Base-by-base conservation (phyloP, 1,140 invertebrate species). In the Caerostris darwini region DNA sequence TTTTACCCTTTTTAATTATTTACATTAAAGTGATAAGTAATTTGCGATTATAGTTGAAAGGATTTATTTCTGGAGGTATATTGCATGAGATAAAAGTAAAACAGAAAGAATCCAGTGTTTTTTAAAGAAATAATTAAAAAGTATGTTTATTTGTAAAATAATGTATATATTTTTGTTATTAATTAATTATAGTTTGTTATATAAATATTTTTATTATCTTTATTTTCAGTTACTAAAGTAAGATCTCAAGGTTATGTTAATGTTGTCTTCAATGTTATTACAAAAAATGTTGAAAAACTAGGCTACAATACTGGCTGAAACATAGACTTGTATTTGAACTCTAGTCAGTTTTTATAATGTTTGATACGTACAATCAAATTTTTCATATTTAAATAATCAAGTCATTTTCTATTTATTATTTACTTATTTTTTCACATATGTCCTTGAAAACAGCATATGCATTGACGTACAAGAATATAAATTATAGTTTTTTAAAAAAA, bases 271-370 rank as follows among this genome's bases (percentile, higher is more conserved):
- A 97, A 97, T 96, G 96, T 97, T 67, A 96, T 97, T 19, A 96
- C 97, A 77, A 98, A 98, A 95, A 97, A 98, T 96, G 96, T 98
- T 95, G 96, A 96, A 95, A 97, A 97, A 95, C 95, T 97, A 67
- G 97, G 97, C 8, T 98, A 97, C 95, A 93, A 89, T 83, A 58
- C 61, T 57, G 83, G 94, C 17, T 94, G 8, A 58, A 56, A 85
- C 56, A 10, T 58, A 3, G n/a, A 6, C n/a, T 4, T 83, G n/a
- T 57, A 19, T 58, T 19, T 83, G 14, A n/a, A 3, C 19, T 7
- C 14, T 58, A 83, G 54, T 83, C 50, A 12, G 17, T 6, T 34
- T 7, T 77, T 19, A 34, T 7, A 77, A 34, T 34, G 6, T 34
- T 34, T 34, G 34, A 34, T 34, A 34, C 34, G 34, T 34, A 34